Percentiles rank a stretch among this genome's conserved stretches.
Evolutionary conservation across 2,888 invertebrate genomes (phyloP).

Genomic region (Pelosia muscerda): DNA sequence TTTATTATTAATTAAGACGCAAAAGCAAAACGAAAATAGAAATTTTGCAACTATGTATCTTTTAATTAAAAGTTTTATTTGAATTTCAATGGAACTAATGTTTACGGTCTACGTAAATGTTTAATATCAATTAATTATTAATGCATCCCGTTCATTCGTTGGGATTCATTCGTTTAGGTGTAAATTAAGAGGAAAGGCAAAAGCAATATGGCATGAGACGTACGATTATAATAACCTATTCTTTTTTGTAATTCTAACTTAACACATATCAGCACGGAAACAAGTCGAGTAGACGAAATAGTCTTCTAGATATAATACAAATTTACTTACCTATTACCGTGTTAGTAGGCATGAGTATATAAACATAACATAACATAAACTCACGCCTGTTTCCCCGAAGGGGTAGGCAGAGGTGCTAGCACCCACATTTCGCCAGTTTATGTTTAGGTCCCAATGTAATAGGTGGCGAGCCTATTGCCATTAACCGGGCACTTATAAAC

Average conservation of each 20-base stretch:
- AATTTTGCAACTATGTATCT: constrained; percentile 10
- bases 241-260: not conserved
- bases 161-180: too few relatives aligned
- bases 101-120: not conserved
- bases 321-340: not conserved
- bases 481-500: too few relatives aligned
- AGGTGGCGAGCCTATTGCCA: too few relatives aligned
- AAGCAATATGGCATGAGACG: too few relatives aligned
- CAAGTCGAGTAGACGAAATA: not conserved
- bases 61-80: constrained; percentile 3
- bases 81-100: constrained; percentile 1
- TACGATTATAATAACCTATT: not conserved
- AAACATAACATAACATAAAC: too few relatives aligned
- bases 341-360: not conserved
- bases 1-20: constrained; percentile 11
- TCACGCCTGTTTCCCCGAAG: too few relatives aligned
- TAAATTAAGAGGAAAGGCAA: too few relatives aligned
- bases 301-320: not conserved
- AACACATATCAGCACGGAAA: not conserved
- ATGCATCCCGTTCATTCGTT: too few relatives aligned
- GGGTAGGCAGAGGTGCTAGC: too few relatives aligned
- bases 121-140: not conserved
- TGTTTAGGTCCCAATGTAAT: too few relatives aligned
- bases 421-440: too few relatives aligned
- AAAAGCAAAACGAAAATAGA: constrained; percentile 3